Conservation (phyloP, 2,888 invertebrate species). For the Timema podura region DNA sequence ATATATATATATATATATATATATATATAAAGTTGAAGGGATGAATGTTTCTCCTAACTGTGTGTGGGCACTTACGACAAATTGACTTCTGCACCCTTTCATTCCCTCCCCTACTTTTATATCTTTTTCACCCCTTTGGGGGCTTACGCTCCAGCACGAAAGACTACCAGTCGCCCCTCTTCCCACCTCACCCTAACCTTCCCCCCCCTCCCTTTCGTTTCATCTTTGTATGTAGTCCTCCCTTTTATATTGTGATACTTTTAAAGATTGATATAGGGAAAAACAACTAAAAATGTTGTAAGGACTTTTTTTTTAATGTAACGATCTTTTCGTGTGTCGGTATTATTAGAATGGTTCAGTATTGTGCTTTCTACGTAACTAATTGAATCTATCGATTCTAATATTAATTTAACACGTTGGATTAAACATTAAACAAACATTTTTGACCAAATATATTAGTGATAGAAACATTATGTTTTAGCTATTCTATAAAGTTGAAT, state of each 20-base stretch:
- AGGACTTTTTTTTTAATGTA: no score
- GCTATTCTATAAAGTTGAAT: no score
- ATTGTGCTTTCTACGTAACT: no score
- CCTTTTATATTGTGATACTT: conserved; percentile 22
- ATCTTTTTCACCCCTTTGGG: conserved; percentile 11
- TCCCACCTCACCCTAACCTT: conserved; percentile 5
- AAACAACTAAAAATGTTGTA: no score
- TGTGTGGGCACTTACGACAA: conserved; percentile 31
- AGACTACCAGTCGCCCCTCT: neutral
- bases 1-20: neutral
- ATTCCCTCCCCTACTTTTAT: neutral
- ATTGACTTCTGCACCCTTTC: conserved; percentile 30
- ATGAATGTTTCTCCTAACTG: conserved; percentile 17
- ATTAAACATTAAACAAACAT: no score
- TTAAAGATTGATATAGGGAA: neutral
- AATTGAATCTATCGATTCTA: no score
- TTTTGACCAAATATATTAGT: no score
- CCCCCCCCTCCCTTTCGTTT: conserved; percentile 10
- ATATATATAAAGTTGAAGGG: conserved; percentile 10
- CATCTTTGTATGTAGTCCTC: neutral
- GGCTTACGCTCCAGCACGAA: conserved; percentile 16
- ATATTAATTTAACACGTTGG: no score
- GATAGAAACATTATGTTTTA: no score
- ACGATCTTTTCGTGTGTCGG: no score
- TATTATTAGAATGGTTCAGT: no score